Percentiles rank a stretch among this genome's conserved stretches.
phyloP scores from a whole-genome alignment of 23 tunicate species.

The Ciona savignyi region DNA sequence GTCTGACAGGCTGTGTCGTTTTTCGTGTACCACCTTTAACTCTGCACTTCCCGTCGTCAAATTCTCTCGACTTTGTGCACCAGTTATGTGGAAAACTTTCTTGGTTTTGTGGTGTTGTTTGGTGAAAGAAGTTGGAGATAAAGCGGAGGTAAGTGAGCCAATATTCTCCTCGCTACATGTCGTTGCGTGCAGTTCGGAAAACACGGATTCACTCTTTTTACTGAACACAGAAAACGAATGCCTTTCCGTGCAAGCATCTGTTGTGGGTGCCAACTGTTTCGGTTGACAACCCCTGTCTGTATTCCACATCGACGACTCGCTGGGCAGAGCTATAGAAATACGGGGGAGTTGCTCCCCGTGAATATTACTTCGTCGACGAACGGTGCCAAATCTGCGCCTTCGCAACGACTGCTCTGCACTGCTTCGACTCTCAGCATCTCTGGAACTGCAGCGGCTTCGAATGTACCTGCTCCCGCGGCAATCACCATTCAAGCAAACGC shows the following conservation, averaged over 20 bases:
- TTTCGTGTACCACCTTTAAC: neutral
- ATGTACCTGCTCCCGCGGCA: neutral
- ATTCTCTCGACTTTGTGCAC: neutral
- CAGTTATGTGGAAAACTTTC: neutral
- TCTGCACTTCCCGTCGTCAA: neutral
- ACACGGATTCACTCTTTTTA: neutral
- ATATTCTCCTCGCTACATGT: neutral
- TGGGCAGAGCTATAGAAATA: neutral
- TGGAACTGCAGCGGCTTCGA: no score
- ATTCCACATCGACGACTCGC: neutral
- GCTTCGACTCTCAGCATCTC: neutral
- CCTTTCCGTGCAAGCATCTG: neutral
- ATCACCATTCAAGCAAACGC: neutral
- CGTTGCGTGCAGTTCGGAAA: neutral
- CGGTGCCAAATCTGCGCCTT: neutral
- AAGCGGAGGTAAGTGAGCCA: neutral
- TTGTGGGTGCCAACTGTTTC: neutral
- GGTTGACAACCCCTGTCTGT: neutral
- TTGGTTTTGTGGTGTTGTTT: neutral
- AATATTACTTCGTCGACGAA: neutral
- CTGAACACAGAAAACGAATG: neutral
- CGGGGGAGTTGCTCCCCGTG: neutral
- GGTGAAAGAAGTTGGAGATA: neutral
- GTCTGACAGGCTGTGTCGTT: neutral
- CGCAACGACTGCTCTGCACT: neutral